Evolutionary conservation across 2,113 vertebrate species (phyloP), one percentile per base, ranked within the genome.

Genomic region (Chionodraco myersi): DNA sequence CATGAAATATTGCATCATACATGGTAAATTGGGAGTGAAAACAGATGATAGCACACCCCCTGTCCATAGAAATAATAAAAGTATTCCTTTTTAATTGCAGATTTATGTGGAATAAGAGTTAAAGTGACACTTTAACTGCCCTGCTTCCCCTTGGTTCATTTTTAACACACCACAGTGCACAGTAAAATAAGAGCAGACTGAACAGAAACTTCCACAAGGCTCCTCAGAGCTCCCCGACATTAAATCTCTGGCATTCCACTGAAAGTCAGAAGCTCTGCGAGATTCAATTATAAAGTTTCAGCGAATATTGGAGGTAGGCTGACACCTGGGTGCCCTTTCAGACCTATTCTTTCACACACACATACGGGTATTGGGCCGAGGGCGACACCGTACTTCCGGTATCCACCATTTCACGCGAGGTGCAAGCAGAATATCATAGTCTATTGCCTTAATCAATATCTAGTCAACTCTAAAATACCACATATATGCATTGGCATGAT

Each of bases 301-400:
- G 70, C 6, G 10, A 88, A 86, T 75, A 59, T 80, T 45, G 75
- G 64, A 69, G 53, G 63, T 77, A 66, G 57, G 71, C 48, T 82
- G 87, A 92, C 87, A 89, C 83, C 80, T 62, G 72, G 70, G 77
- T 85, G 85, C 82, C 85, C 79, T 87, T 74, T 78, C 61, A 78
- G 71, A 75, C 79, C 75, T 48, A 21, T 21, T 21, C 21, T 21
- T 21, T 21, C 21, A 21, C 21, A 21, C 21, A 21, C 21, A 21
- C 21, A 21, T 21, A 21, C 21, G 21, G 21, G 21, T 21, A 21
- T 21, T 21, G 21, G 21, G 21, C 21, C 1, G 21, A 21, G 21
- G 21, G 21, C 21, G 21, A 21, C 21, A 21, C 21, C 21, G 21
- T 21, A 21, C 21, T 21, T 21, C 21, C 21, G 21, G 21, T 21